Percentiles rank a stretch among this genome's conserved stretches.
These are phyloP conservation scores for Epinotia demarniana DNA, from an alignment of 2,888 invertebrate genomes.

Conservation along the genomic window DNA sequence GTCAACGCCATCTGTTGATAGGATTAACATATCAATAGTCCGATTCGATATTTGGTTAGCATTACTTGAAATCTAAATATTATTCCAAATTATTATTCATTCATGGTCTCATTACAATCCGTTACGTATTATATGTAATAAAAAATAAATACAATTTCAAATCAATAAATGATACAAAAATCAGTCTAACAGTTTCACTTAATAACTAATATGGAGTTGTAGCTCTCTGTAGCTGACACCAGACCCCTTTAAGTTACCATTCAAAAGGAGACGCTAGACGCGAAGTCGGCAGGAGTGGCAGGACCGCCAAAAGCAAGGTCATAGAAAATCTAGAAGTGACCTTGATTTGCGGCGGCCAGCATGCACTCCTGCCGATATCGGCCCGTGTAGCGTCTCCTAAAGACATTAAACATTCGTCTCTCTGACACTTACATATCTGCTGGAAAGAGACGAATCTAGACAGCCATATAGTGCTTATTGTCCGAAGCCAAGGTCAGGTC, in stretches of 20 bases:
- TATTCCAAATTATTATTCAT: neutral
- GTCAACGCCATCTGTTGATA: conserved; percentile 1
- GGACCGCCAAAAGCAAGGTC: too few species aligned
- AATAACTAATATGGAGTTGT: conserved; percentile 58
- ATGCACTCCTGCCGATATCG: too few species aligned
- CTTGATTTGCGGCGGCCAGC: too few species aligned
- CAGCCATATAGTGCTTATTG: too few species aligned
- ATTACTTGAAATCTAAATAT: neutral
- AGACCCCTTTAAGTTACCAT: neutral
- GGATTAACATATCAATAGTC: neutral
- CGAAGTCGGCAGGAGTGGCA: too few species aligned
- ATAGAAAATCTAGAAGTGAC: too few species aligned
- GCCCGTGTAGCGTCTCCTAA: too few species aligned
- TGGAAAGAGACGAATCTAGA: neutral
- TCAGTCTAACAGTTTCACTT: conserved; percentile 76
- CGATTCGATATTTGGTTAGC: neutral
- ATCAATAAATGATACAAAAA: conserved; percentile 60
- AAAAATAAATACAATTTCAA: conserved; percentile 46
- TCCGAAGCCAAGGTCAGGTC: too few species aligned
- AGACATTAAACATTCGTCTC: neutral
- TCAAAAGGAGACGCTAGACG: neutral
- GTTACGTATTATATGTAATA: conserved; percentile 40
- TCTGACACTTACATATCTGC: neutral
- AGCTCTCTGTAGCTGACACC: neutral
- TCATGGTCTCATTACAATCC: conserved; percentile 42